Evolutionary conservation across 2,888 invertebrate genomes (phyloP), one percentile per base, ranked within the genome.

Genomic region (Bembecia ichneumoniformis): DNA sequence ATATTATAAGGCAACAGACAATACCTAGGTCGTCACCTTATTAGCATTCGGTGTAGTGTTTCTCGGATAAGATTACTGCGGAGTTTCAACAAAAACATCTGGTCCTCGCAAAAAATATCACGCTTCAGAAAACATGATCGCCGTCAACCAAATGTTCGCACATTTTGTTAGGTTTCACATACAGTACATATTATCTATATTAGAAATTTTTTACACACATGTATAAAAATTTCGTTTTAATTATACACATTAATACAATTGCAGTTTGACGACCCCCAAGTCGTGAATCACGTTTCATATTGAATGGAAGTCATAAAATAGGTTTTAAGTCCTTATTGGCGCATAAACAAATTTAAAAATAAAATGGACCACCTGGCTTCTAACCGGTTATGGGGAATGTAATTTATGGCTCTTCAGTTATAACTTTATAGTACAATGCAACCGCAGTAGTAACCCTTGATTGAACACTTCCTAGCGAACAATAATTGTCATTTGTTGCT

Each of bases 401-500:
- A 75, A 83, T 84, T 84, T 83, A 84, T 79, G 71, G 65, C 64
- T 60, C 66, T 70, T 68, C 62, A 67, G 68, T 62, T 28, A 59
- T 65, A 60, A 54, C 20, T 34, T 9, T 2, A 76, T 28, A 28
- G 7, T 69, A 81, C 79, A 82, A 80, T 79, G 70, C 74, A 58
- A 75, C 82, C 80, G 83, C 84, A 81, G 79, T 76, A 71, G 77
- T 78, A 83, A 82, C 84, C 78, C 82, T 83, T 81, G 68, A 79
- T 74, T 77, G 70, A 28, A 28, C 28, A 28, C 72, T 73, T 74
- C 71, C 71, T 72, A 73, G 63, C 59, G 66, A 68, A 71, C 74
- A 74, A n/a, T n/a, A 76, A 74, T 77, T 73, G 44, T 46, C 34
- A 17, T 34, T 49, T 58, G 59, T 61, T 57, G 56, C 62, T 62